A percentile compares a stretch with the other conserved stretches of the same genome.
Conservation (phyloP, 2,797 vertebrate genomes). For the Crenuchus spilurus region DNA sequence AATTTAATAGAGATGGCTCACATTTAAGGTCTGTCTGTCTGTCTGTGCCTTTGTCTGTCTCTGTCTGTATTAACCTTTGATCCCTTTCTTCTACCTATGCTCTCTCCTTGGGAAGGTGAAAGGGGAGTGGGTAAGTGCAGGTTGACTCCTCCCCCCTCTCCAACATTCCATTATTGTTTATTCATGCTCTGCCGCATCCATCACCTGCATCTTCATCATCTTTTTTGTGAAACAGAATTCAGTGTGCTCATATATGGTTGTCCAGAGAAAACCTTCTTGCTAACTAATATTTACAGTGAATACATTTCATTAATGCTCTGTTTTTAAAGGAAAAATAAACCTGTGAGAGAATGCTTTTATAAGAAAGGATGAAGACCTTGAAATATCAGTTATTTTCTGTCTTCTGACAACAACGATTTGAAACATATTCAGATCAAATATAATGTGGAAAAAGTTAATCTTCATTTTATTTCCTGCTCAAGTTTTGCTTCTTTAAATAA, state of each 20-base stretch:
- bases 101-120: slow-evolving; percentile 89
- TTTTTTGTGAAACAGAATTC: background rate
- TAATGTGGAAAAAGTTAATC: background rate
- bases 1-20: background rate
- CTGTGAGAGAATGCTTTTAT: no score
- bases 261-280: background rate
- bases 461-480: background rate
- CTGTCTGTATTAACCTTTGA: slow-evolving; percentile 62
- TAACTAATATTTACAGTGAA: background rate
- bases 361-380: no score
- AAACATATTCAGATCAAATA: background rate
- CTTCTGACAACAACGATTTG: background rate
- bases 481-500: background rate
- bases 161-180: slow-evolving; percentile 56
- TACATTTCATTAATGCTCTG: no score
- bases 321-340: background rate
- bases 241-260: background rate
- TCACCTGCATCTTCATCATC: no score
- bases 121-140: slow-evolving; percentile 91
- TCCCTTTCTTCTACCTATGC: slow-evolving; percentile 80
- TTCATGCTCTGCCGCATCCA: slow-evolving; percentile 2
- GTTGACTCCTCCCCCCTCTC: slow-evolving; percentile 57
- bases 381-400: no score
- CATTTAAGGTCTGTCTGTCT: background rate
- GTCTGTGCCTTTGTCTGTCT: background rate